Percentiles rank a stretch among this genome's conserved stretches.
These are phyloP conservation scores for Spialia ferax DNA, from an alignment of 2,888 invertebrate species.

Conservation along the genomic window DNA sequence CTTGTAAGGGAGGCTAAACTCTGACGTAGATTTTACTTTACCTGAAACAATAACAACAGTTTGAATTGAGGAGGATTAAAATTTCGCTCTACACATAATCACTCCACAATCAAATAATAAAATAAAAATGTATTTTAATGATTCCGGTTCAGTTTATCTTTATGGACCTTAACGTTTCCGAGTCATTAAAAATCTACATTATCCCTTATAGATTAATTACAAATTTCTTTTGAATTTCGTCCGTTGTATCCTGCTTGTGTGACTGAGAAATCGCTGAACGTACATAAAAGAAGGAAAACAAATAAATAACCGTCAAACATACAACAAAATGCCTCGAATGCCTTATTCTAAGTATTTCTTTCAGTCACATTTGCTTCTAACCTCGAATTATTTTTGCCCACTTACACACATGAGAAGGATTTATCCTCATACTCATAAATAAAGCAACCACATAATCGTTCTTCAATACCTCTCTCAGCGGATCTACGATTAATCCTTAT, in stretches of 20 bases:
- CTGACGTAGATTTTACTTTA: slow-evolving; percentile 23
- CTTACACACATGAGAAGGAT: background rate
- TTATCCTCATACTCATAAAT: background rate
- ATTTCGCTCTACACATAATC: background rate
- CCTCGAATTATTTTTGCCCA: background rate
- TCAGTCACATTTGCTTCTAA: background rate
- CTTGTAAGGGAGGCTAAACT: slow-evolving; percentile 34
- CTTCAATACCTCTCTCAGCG: background rate
- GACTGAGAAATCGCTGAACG: too few species aligned
- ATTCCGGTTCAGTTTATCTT: too few species aligned
- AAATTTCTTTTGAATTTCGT: too few species aligned
- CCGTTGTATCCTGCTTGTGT: too few species aligned
- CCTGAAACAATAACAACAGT: slow-evolving; percentile 39
- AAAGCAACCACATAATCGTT: background rate
- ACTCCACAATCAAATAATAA: too few species aligned
- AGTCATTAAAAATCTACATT: too few species aligned
- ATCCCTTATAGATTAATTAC: too few species aligned
- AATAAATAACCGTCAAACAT: too few species aligned
- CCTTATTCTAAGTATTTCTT: background rate
- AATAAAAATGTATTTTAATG: too few species aligned
- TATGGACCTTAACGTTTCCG: too few species aligned
- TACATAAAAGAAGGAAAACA: too few species aligned
- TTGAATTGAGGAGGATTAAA: slow-evolving; percentile 6
- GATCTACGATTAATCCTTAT: background rate
- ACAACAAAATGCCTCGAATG: too few species aligned